A percentile compares a stretch with the other conserved stretches of the same genome.
phyloP scores from a whole-genome alignment of 1,140 invertebrate species.

The Calephelis nemesis region DNA sequence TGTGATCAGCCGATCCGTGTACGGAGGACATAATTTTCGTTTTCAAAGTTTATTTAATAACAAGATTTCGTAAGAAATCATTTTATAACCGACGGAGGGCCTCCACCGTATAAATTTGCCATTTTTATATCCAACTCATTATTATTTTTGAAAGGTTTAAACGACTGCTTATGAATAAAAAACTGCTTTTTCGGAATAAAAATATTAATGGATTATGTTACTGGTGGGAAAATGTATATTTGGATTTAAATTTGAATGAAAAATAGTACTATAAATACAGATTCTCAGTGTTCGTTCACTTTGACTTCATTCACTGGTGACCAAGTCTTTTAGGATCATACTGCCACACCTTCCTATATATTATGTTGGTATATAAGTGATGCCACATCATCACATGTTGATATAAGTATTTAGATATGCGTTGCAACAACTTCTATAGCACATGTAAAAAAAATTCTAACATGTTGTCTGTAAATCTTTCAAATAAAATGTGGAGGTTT shows the following conservation, averaged over 20 bases:
- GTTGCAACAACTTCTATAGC: too few species aligned
- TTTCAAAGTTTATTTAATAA: constrained; percentile 74
- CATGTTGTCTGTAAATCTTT: too few species aligned
- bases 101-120: constrained; percentile 60
- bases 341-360: too few species aligned
- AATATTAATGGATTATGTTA: constrained; percentile 47
- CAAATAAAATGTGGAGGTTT: too few species aligned
- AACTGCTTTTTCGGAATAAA: constrained; percentile 43
- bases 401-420: too few species aligned
- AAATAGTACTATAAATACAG: too few species aligned
- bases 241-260: neutral
- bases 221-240: neutral
- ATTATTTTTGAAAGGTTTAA: constrained; percentile 61
- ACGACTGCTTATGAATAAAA: constrained; percentile 68
- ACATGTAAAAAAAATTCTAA: too few species aligned
- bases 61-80: constrained; percentile 63
- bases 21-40: constrained; percentile 65
- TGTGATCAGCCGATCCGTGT: constrained; percentile 48
- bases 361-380: too few species aligned
- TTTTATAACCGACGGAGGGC: constrained; percentile 41
- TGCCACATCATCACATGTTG: too few species aligned
- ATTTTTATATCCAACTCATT: constrained; percentile 72
- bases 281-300: too few species aligned
- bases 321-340: too few species aligned
- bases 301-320: too few species aligned